Conservation (phyloP, 2,113 vertebrate species). For the Misgurnus mizolepis region DNA sequence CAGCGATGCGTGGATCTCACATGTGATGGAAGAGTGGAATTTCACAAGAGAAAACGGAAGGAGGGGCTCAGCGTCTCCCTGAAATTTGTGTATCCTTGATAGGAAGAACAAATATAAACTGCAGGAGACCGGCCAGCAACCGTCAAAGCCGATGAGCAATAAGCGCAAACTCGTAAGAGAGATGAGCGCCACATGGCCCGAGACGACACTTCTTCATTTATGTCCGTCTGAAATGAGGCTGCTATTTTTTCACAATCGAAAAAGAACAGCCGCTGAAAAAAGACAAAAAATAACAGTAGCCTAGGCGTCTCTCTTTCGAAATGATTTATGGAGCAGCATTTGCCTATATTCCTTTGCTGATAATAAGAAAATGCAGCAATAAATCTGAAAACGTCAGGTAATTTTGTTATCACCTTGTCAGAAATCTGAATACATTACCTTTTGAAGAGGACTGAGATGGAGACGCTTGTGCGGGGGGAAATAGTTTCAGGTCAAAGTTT, state of each 20-base stretch:
- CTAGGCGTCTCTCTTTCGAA: conserved; percentile 66
- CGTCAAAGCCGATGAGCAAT: conserved; percentile 53
- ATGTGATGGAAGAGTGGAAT: conserved; percentile 7
- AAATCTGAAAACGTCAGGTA: conserved; percentile 81
- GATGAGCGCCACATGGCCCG: conserved; percentile 15
- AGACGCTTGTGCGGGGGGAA: conserved; percentile 43
- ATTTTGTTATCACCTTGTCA: conserved; percentile 80
- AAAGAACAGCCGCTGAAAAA: conserved; percentile 30
- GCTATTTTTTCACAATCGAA: conserved; percentile 59
- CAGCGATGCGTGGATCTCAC: not conserved
- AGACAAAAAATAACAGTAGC: conserved; percentile 64
- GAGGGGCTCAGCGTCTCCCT: not conserved
- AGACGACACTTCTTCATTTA: conserved; percentile 48
- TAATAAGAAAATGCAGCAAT: conserved; percentile 82
- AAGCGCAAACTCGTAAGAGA: conserved; percentile 34
- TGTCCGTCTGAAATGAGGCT: conserved; percentile 54
- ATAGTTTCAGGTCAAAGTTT: conserved; percentile 49
- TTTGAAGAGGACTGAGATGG: conserved; percentile 46
- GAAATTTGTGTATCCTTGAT: conserved; percentile 38
- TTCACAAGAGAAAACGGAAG: not conserved
- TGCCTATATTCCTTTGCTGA: conserved; percentile 76
- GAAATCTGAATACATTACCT: conserved; percentile 76
- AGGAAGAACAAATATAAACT: conserved; percentile 51
- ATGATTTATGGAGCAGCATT: conserved; percentile 78
- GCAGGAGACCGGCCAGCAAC: conserved; percentile 24